Evolutionary conservation across 2,888 invertebrate species (phyloP), one percentile per base, ranked within the genome.

Genomic region (Petrolisthes cinctipes): DNA sequence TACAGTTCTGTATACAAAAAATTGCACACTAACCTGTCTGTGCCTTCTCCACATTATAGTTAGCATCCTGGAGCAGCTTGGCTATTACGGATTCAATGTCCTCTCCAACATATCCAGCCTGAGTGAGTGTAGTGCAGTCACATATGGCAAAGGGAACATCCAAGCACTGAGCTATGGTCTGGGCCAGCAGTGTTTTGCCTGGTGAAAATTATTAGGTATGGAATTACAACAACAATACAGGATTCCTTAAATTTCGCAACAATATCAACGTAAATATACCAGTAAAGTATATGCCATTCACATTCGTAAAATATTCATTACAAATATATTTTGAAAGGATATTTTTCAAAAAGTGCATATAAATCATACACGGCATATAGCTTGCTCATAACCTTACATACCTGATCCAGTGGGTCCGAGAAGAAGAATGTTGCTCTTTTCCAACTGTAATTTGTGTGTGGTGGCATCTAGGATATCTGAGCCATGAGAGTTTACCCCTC

Each of bases 121-220:
- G 98, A 14, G 98, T 98, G 68, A 98, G 94, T 14, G 98, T 98
- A 53, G 98, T 98, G 93, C 99, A 99, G 94, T 99, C 99, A 94
- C 99, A 99, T 92, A 99, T 99, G 57, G 99, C 99, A 94, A 99
- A 99, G 86, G 99, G 99, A 91, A 99, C 99, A 93, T 99, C 99
- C 92, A 99, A 94, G 93, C 99, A 99, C 92, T 97, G 96, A 80
- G 99, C 99, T 92, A 99, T 97, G 61, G 98, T 99, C 94, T 99
- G 98, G 7, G 99, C 99, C 91, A 99, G 94, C 37, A 99, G 94
- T 0, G 99, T 99, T 93, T 99, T 99, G 84, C 98, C 99, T 96
- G 92, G 37, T 37, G 37, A 37, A 37, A 37, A 37, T 37, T 92
- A 76, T n/a, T 6, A 7, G 11, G 68, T 56, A 23, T 37, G 37